Evolutionary conservation across 53 echinoderm and acorn worm species (phyloP), one percentile per base, ranked within the genome.

Genomic region (Holothuria leucospilota): DNA sequence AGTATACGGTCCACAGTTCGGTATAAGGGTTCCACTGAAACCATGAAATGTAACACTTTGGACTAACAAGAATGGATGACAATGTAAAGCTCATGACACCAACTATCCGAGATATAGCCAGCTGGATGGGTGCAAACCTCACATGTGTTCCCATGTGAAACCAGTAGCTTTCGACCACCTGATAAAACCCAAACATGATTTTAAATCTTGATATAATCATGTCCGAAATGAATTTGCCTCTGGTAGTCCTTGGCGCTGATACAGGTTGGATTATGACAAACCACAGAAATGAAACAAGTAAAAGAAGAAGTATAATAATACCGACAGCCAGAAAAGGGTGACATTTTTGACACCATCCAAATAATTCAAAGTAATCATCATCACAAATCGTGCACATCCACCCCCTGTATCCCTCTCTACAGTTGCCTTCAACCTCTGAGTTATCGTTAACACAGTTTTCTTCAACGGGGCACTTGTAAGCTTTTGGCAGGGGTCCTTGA

Each of bases 311-410:
- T 23, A 63, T 5, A 23, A 23, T 8, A 23, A 62, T 34, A 20
- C 34, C 10, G 64, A 29, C 60, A 11, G 38, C 38, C 63, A 29
- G 39, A 6, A 21, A 29, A 6, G 28, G 20, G 12, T 62, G 82
- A 39, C 82, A 82, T 46, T 63, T 26, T 9, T 38, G 39, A 63
- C 82, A 82, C 14, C 15, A 30, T 11, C 30, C 15, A 11, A 62
- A 25, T 13, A 63, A 25, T 63, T 21, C 39, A n/a, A 38, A 82
- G 39, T 82, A 63, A 2, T n/a, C 30, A 11, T 34, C 30, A 3
- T 59, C 41, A 51, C 82, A 82, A 20, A 59, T 25, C 5, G 82
- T 38, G 30, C 82, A 82, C 63, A 82, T 20, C 20, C 60, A 63
- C 13, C 82, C 82, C 7, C 9, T 39, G 23, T 82, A 82, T 2